Conservation (phyloP, 2,113 vertebrate genomes). For the Pimephales promelas region DNA sequence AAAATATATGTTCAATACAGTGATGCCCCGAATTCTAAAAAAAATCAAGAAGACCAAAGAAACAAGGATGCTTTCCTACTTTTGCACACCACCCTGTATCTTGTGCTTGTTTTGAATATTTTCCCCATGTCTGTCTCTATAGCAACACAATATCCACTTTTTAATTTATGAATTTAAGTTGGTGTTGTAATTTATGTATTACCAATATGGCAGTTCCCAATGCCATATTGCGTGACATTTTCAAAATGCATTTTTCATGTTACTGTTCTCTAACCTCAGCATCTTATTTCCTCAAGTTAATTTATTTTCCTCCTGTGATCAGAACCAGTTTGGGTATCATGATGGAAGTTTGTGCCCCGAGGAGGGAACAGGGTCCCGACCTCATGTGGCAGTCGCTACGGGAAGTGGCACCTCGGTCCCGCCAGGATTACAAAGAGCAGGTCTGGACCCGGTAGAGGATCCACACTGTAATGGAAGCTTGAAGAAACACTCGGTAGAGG, state of each 20-base stretch:
- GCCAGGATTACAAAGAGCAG: constrained; percentile 68
- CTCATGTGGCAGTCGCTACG: constrained; percentile 64
- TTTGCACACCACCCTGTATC: not conserved
- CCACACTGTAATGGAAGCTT: constrained; percentile 88
- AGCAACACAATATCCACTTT: not conserved
- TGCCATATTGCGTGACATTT: no score
- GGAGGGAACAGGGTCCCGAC: constrained; percentile 65
- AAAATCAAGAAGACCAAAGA: not conserved
- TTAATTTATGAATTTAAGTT: no score
- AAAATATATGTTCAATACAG: not conserved
- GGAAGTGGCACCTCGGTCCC: constrained; percentile 77
- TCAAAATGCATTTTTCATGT: no score
- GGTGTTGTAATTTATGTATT: no score
- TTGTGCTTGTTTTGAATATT: not conserved
- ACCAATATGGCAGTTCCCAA: no score
- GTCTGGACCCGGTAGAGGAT: constrained; percentile 84
- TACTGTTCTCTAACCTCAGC: no score
- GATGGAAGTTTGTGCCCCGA: constrained; percentile 80
- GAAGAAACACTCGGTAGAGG: constrained; percentile 83
- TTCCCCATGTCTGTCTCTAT: not conserved
- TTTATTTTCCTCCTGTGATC: constrained; percentile 31
- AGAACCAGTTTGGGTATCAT: constrained; percentile 94
- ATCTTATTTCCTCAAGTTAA: not conserved
- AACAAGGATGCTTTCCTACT: not conserved
- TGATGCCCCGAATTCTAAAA: not conserved